Evolutionary conservation across 1,140 invertebrate genomes (phyloP).

Genomic region (Nixonia krombeini): DNA sequence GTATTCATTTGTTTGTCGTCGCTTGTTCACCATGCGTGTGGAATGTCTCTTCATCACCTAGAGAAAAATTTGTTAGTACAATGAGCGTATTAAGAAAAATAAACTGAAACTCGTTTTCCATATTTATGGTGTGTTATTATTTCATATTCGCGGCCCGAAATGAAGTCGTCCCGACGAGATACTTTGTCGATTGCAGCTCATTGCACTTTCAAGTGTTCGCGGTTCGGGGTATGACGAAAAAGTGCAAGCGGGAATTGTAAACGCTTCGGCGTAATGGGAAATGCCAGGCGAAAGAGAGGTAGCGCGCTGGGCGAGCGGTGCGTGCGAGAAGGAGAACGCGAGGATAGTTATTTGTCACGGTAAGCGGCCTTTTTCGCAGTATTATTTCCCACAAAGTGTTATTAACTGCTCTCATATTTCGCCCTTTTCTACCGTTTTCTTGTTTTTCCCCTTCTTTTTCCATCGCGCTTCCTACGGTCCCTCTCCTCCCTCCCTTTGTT

Average conservation of each 20-base stretch:
- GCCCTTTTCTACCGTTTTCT: slow-evolving; percentile 64
- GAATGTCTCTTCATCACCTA: no score
- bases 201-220: slow-evolving; percentile 29
- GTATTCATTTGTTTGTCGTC: no score
- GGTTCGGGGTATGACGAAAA: slow-evolving; percentile 29
- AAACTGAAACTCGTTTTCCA: no score
- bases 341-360: slow-evolving; percentile 70
- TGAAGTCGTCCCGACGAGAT: slow-evolving; percentile 10
- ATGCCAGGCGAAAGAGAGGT: slow-evolving; percentile 31
- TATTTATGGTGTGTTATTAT: not conserved
- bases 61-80: no score
- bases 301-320: slow-evolving; percentile 19
- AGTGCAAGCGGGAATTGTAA: slow-evolving; percentile 53
- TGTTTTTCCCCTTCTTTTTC: slow-evolving; percentile 52
- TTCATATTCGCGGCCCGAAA: not conserved
- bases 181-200: slow-evolving; percentile 27
- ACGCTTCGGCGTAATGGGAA: slow-evolving; percentile 47
- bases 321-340: slow-evolving; percentile 42
- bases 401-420: slow-evolving; percentile 72
- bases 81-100: no score
- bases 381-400: slow-evolving; percentile 73
- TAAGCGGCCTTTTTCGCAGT: slow-evolving; percentile 71
- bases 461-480: slow-evolving; percentile 6
- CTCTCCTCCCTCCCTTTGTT: slow-evolving; percentile 10
- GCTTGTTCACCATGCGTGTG: no score